Percentiles rank a stretch among this genome's conserved stretches.
These are phyloP conservation scores for Drosophila micromelanica DNA, from an alignment of 1,140 invertebrate species.

Conservation along the genomic window DNA sequence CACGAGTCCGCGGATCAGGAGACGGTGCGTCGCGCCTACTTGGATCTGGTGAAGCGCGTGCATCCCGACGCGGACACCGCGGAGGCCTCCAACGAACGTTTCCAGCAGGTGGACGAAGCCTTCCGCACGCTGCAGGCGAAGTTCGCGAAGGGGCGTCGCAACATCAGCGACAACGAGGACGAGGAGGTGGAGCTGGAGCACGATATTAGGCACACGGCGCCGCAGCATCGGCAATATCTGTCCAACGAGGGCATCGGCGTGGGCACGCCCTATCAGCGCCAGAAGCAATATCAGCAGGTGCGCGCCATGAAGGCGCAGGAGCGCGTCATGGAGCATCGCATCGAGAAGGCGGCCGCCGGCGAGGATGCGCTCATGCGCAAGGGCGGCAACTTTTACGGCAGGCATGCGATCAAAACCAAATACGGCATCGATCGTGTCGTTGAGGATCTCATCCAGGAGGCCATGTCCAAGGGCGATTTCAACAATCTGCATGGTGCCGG, in stretches of 20 bases:
- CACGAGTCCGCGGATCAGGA: slow-evolving; percentile 89
- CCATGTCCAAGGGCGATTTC: slow-evolving; percentile 95
- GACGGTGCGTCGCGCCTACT: slow-evolving; percentile 89
- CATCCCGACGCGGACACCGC: slow-evolving; percentile 91
- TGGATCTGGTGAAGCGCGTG: slow-evolving; percentile 90
- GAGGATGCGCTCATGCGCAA: slow-evolving; percentile 90
- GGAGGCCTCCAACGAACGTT: slow-evolving; percentile 89
- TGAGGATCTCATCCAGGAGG: slow-evolving; percentile 95
- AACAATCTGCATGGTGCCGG: slow-evolving; percentile 92
- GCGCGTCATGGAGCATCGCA: slow-evolving; percentile 90
- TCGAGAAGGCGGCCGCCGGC: slow-evolving; percentile 88
- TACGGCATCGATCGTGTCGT: slow-evolving; percentile 94
- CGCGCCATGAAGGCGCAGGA: slow-evolving; percentile 90
- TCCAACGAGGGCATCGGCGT: slow-evolving; percentile 91
- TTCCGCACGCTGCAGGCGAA: slow-evolving; percentile 86
- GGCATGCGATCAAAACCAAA: slow-evolving; percentile 91
- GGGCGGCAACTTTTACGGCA: slow-evolving; percentile 86
- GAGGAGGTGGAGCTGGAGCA: slow-evolving; percentile 84
- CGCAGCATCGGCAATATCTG: slow-evolving; percentile 94
- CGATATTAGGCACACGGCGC: slow-evolving; percentile 91
- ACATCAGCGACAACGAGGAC: slow-evolving; percentile 83
- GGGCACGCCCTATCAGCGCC: slow-evolving; percentile 90
- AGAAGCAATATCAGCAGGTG: slow-evolving; percentile 90
- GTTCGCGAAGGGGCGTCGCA: slow-evolving; percentile 85
- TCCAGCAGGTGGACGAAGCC: slow-evolving; percentile 88